Base-by-base conservation (phyloP, 2,888 invertebrate genomes). In the Amphipoea oculea region DNA sequence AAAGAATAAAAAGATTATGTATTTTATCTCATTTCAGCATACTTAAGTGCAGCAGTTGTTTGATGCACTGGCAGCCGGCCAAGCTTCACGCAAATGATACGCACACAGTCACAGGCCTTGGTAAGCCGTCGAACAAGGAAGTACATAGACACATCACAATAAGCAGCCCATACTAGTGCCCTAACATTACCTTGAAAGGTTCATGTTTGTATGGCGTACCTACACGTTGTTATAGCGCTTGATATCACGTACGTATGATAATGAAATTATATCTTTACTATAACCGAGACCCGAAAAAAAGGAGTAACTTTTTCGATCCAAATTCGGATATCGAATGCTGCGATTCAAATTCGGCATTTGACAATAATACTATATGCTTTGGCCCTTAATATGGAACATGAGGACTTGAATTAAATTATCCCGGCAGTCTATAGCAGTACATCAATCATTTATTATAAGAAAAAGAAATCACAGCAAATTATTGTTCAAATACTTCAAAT, bases 171-270 rank as follows among this genome's bases (percentile, higher is more conserved):
- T 91, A 92, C 83, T 88, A 87, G 40, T 78, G 91, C 92, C 92
- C 91, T 92, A 91, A 85, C 88, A 92, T 91, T 91, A 91, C 93
- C 94, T 94, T 94, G 92, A 92, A 91, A 93, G 90, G 91, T 93
- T 92, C 89, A 91, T 87, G 87, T 92, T 92, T 89, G 87, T 86
- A 87, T 88, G 86, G 87, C 88, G 89, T 88, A 29, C 57, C 4
- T 71, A 91, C 76, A 72, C 71, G 67, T 77, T 75, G 71, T 88
- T 90, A 85, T 85, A 88, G 85, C 82, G 86, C 87, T 89, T 90
- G 79, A 79, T 89, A 92, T 92, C 91, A 90, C 87, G 89, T 90
- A 90, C 85, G 78, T 42, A 88, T 86, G 88, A 86, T 90, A 91
- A 88, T 91, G 84, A 89, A 89, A 90, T 82, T 89, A 90, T 90